Conservation (phyloP, 2,113 vertebrate genomes). For the Rhegmatorhina hoffmannsi region DNA sequence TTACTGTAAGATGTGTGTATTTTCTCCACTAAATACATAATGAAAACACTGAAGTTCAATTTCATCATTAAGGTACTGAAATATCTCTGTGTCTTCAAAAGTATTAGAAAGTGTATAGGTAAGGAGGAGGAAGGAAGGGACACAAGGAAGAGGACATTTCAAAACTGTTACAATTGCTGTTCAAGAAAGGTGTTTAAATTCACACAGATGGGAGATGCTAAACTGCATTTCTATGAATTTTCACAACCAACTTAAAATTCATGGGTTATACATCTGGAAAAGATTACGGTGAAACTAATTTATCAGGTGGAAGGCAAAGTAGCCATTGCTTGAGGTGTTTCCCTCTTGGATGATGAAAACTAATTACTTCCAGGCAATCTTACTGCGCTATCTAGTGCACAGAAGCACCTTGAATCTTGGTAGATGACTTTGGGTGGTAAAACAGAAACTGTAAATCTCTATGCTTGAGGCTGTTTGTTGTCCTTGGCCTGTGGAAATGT, state of each 20-base stretch:
- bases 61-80: not conserved
- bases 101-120: not conserved
- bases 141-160: not conserved
- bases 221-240: not conserved
- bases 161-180: not conserved
- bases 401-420: not conserved
- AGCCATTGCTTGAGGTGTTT: not conserved
- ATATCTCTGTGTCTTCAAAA: not conserved
- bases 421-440: not conserved
- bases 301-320: not conserved
- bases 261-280: not conserved
- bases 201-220: not conserved
- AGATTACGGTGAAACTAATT: not conserved
- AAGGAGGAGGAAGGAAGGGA: not conserved
- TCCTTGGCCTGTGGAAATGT: not conserved
- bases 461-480: not conserved
- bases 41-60: not conserved
- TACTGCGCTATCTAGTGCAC: not conserved
- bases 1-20: not conserved
- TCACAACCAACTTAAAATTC: not conserved
- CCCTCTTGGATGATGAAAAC: not conserved
- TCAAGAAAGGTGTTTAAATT: not conserved
- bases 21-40: not conserved
- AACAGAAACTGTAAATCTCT: constrained; percentile 1
- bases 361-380: not conserved